Evolutionary conservation across 1,140 invertebrate genomes (phyloP), one percentile per base, ranked within the genome.

Genomic region (Eubasilissa regina): DNA sequence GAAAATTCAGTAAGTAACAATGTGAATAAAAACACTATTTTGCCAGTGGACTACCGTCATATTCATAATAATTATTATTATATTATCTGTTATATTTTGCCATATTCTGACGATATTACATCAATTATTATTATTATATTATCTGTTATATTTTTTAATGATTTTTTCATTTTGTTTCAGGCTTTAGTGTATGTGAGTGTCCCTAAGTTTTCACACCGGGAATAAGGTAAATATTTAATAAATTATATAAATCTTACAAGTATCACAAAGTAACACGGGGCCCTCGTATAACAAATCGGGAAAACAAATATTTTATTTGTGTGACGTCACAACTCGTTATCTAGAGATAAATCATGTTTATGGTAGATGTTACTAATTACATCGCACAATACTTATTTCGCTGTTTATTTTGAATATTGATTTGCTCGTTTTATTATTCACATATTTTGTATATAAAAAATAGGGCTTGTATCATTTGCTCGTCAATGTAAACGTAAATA

Each of bases 171-270:
- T 64, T 44, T 64, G 60, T 64, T 64, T 25, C 58, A 62, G 58
- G 60, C 4, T 64, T 10, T 9, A 43, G 35, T 12, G 19, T 25
- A 64, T 64, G 10, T 35, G 19, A 35, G 58, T 43, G 60, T 64
- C 19, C 35, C 60, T 13, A 11, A 64, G 7, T 13, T 64, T n/a
- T 10, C 13, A 25, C 17, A 7, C 58, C 25, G 58, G 58, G 6
- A 62, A 62, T 21, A 21, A 21, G 58, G 58, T 62, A 62, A 64
- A 43, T 64, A 35, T 25, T 64, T 25, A 1, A 15, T 51, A 51
- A 51, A 13, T 15, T 51, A 3, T 51, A 0, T 51, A 51, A 51
- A 4, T 51, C 3, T 4, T 13, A 51, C 1, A 51, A 51, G 3
- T 1, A 51, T 35, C 25, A 35, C 1, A 35, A 3, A 35, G 25